Evolutionary conservation across 1,140 invertebrate species (phyloP).

Genomic region (Drosophila pectinifera): DNA sequence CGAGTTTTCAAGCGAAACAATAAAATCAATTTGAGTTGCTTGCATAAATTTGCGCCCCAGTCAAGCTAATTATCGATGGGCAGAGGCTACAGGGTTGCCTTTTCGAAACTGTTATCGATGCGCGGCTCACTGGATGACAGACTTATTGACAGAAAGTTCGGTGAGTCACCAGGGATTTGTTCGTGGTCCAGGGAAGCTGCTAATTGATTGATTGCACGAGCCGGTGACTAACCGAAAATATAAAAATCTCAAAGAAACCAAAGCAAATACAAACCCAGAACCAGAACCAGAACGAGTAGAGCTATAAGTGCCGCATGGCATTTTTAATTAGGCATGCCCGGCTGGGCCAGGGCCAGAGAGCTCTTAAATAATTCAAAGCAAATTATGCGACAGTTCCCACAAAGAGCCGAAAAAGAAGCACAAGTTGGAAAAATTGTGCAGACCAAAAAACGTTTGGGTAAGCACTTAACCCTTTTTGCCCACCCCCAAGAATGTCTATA

Average conservation of each 20-base stretch:
- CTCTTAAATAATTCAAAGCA: conserved; percentile 81
- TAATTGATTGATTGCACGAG: conserved; percentile 77
- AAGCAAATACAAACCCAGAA: neutral
- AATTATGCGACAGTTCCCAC: conserved; percentile 79
- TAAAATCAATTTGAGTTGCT: conserved; percentile 79
- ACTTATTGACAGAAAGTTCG: conserved; percentile 75
- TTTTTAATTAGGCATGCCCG: conserved; percentile 73
- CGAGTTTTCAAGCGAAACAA: conserved; percentile 67
- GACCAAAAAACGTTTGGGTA: conserved; percentile 65
- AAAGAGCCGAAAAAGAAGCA: conserved; percentile 45
- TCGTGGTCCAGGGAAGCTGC: conserved; percentile 47
- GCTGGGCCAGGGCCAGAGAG: conserved; percentile 41
- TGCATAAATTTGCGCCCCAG: conserved; percentile 68
- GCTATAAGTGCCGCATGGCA: conserved; percentile 61
- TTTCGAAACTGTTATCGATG: conserved; percentile 55
- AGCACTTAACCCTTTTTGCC: conserved; percentile 78
- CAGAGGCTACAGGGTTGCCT: conserved; percentile 42
- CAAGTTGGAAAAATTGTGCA: conserved; percentile 51
- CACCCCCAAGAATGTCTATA: conserved; percentile 67
- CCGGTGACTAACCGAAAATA: conserved; percentile 64
- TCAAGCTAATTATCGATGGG: conserved; percentile 74
- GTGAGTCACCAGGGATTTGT: conserved; percentile 61
- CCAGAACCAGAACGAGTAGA: neutral
- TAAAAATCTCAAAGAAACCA: neutral
- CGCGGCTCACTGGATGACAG: conserved; percentile 51